phyloP scores from a whole-genome alignment of 2,113 vertebrate genomes.

The Ivindomyrus marchei region DNA sequence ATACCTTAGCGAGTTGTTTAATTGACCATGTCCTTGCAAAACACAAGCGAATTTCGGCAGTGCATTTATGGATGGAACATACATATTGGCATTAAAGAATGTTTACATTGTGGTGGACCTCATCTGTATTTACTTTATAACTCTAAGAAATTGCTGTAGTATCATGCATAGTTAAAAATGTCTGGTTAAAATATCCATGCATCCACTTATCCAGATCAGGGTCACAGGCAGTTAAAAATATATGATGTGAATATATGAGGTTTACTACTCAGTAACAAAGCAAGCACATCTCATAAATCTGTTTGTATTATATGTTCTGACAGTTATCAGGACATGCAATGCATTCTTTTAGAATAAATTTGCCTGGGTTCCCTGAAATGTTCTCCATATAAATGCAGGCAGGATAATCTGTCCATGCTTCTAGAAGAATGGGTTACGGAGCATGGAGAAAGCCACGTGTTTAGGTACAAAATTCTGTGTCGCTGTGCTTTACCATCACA shows the following conservation, averaged over 20 bases:
- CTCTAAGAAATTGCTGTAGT: neutral
- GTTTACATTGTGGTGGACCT: neutral
- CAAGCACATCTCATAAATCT: neutral
- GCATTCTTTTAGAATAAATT: neutral
- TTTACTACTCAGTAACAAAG: neutral
- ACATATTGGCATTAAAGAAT: neutral
- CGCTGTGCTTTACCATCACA: slow-evolving; percentile 51
- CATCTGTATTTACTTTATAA: neutral
- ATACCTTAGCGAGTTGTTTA: neutral
- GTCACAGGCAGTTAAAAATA: neutral
- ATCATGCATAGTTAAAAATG: neutral
- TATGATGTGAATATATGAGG: neutral
- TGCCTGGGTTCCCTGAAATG: neutral
- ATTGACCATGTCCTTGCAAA: neutral
- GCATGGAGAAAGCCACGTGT: slow-evolving; percentile 40
- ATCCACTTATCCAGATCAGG: neutral
- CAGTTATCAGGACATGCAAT: neutral
- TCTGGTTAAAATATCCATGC: neutral
- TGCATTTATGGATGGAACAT: neutral
- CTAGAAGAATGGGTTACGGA: slow-evolving; percentile 26
- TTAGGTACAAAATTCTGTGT: slow-evolving; percentile 50
- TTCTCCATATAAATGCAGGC: neutral
- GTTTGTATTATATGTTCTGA: neutral
- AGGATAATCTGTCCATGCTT: slow-evolving; percentile 21
- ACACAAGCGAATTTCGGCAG: neutral